These are phyloP conservation scores for Rhyacophila evoluta DNA, from an alignment of 2,888 invertebrate genomes.

Conservation along the genomic window DNA sequence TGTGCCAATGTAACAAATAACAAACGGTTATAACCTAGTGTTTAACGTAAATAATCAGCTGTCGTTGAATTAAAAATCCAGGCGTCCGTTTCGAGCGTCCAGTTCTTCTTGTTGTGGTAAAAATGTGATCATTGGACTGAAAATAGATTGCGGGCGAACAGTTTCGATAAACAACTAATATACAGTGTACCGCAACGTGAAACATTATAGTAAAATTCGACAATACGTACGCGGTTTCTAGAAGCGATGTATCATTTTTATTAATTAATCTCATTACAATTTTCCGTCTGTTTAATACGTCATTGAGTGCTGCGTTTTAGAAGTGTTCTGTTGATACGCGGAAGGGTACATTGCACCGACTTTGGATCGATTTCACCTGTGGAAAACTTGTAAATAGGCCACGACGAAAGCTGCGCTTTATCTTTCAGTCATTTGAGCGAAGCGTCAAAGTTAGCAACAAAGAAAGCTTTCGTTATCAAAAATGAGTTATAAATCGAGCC, in stretches of 20 bases:
- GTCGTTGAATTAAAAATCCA: not conserved
- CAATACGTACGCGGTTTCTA: conserved; percentile 38
- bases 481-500: conserved; percentile 72
- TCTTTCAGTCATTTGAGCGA: not conserved
- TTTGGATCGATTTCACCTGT: conserved; percentile 42
- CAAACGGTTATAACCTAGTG: not conserved
- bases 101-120: conserved; percentile 31
- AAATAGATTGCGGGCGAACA: conserved; percentile 45
- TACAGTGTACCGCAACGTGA: conserved; percentile 35
- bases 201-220: conserved; percentile 39
- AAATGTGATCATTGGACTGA: conserved; percentile 46
- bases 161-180: conserved; percentile 47
- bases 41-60: not conserved
- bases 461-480: conserved; percentile 44
- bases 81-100: not conserved
- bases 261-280: not conserved
- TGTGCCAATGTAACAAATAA: not conserved
- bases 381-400: conserved; percentile 38
- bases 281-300: not conserved
- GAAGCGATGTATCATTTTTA: conserved; percentile 27
- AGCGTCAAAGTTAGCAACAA: not conserved
- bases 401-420: not conserved
- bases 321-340: not conserved
- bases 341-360: conserved; percentile 29
- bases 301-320: not conserved